phyloP scores from a whole-genome alignment of 2,113 vertebrate species.

The Machaerirhynchus nigripectus region DNA sequence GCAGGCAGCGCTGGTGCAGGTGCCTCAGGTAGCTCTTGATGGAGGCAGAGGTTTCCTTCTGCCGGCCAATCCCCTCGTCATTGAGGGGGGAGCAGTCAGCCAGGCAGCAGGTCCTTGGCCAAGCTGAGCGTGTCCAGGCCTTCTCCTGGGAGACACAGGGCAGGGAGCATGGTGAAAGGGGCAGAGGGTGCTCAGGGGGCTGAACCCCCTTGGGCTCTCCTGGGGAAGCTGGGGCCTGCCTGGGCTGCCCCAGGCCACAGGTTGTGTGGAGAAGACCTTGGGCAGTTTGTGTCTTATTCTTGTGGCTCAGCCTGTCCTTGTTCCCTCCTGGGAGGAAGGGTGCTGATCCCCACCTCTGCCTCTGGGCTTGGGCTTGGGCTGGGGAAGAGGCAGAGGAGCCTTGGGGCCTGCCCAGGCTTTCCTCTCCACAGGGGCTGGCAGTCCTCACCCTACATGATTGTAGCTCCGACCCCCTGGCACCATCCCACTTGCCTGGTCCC shows the following conservation, averaged over 20 bases:
- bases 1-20: neutral
- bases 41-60: neutral
- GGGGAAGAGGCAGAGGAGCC: neutral
- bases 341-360: neutral
- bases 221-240: neutral
- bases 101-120: neutral
- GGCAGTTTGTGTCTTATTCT: neutral
- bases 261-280: neutral
- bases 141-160: neutral
- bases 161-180: neutral
- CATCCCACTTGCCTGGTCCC: fast-evolving
- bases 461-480: neutral
- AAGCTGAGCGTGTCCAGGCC: neutral
- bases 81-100: fast-evolving
- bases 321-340: neutral
- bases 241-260: neutral
- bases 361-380: neutral
- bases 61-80: neutral
- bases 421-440: neutral
- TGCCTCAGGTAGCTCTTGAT: neutral
- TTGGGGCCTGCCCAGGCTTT: neutral
- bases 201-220: neutral
- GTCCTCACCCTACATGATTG: fast-evolving
- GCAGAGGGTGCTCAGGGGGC: neutral
- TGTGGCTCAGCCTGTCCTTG: neutral